Evolutionary conservation across 2,797 vertebrate genomes (phyloP), one percentile per base, ranked within the genome.

Genomic region (Furcifer pardalis): DNA sequence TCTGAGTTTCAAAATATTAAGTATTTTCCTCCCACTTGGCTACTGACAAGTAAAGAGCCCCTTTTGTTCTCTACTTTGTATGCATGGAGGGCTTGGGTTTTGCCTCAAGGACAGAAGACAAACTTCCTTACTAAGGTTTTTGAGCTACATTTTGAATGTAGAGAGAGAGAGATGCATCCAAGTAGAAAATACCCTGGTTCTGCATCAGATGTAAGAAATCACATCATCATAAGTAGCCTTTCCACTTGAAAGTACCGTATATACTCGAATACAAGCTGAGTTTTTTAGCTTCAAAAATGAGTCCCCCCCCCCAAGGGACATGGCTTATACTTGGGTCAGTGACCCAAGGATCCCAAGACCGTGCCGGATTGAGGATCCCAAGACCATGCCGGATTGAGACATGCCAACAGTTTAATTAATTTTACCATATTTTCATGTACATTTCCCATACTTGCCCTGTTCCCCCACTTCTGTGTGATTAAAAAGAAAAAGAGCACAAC

Each of bases 61-160:
- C 84, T 37, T 88, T 86, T 63, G 46, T 79, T n/a, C 25, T 86
- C 74, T 10, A 27, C 52, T 68, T 68, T 37, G 37, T 27, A 77
- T 40, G 30, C 74, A 0, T 2, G 19, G 46, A 0, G 0, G 5
- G 30, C 71, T 49, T 4, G 35, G 44, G 6, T 13, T 2, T 79
- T 65, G 35, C 81, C 73, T 52, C 69, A 37, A 25, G 30, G n/a
- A n/a, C n/a, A 10, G 88, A 44, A 66, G 2, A 30, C 74, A 68
- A 56, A 27, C 74, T 83, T 83, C 5, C 56, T 71, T 82, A 72
- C 75, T 79, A 79, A 78, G 25, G 37, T 59, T 35, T n/a, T 42
- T 8, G 37, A n/a, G 30, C 30, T 74, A 3, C 21, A 35, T 79
- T 80, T 56, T 63, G 46, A 60, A 21, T 52, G 69, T 46, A 9